phyloP scores from a whole-genome alignment of 1,140 invertebrate species.

The Ooceraea biroi region DNA sequence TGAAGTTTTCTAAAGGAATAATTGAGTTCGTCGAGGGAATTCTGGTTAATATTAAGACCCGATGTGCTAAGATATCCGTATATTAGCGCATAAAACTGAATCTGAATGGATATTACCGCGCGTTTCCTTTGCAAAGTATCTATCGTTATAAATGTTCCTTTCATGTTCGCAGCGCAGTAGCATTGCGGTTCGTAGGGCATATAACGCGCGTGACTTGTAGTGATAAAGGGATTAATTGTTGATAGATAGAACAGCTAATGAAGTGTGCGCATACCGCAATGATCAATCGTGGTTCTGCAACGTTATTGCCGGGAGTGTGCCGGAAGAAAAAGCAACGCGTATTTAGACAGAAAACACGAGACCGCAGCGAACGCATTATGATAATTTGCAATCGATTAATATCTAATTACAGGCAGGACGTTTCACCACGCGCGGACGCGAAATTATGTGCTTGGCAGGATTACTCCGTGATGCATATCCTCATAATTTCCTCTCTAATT shows the following conservation, averaged over 20 bases:
- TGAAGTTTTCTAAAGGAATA: conserved; percentile 5
- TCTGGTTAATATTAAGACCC: not conserved
- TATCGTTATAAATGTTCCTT: conserved; percentile 11
- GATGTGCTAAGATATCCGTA: not conserved
- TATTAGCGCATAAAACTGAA: not conserved
- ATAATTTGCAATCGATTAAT: conserved; percentile 62
- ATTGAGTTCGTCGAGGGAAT: conserved; percentile 3
- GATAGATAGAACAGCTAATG: conserved; percentile 51
- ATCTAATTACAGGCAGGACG: conserved; percentile 44
- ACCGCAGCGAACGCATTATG: conserved; percentile 41
- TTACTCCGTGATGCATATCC: conserved; percentile 33
- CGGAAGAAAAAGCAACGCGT: not conserved
- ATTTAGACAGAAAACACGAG: conserved; percentile 45
- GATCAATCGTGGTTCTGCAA: conserved; percentile 46
- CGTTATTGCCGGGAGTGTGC: not conserved
- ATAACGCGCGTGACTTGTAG: not conserved
- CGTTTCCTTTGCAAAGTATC: conserved; percentile 7
- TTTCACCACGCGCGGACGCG: not conserved
- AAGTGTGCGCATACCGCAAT: conserved; percentile 31
- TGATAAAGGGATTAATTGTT: conserved; percentile 60
- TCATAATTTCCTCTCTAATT: conserved; percentile 29
- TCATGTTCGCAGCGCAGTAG: not conserved
- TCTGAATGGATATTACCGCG: not conserved
- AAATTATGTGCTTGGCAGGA: conserved; percentile 29
- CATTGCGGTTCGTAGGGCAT: conserved; percentile 18